Conservation (phyloP, 2,113 vertebrate genomes). For the Nettapus auritus region DNA sequence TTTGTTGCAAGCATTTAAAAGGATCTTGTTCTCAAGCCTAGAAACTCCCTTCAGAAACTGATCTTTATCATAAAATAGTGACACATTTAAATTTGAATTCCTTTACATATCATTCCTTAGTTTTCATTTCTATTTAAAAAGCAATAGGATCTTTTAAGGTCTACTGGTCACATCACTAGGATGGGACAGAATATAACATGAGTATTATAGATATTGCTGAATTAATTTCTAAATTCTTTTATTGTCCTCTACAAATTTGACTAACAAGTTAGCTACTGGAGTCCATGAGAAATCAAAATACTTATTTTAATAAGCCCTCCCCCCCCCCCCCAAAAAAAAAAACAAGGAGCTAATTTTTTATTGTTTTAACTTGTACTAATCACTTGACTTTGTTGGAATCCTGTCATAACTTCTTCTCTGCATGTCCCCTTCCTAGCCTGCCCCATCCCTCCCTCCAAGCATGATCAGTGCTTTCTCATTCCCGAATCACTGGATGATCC, state of each 20-base stretch:
- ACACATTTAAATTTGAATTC: not conserved
- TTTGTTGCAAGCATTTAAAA: not conserved
- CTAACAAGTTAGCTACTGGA: not conserved
- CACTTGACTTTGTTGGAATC: not conserved
- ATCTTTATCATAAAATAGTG: not conserved
- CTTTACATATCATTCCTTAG: not conserved
- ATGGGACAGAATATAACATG: not conserved
- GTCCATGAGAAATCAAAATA: not conserved
- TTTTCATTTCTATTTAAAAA: not conserved
- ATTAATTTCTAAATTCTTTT: not conserved
- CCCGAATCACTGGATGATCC: not conserved
- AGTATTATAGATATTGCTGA: not conserved
- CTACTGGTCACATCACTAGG: not conserved
- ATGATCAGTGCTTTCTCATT: not conserved
- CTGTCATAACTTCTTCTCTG: not conserved
- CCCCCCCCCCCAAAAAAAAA: not conserved
- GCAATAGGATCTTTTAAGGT: not conserved
- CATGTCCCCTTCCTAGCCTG: not conserved
- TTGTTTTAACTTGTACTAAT: not conserved
- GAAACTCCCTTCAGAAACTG: not conserved
- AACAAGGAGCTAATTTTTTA: not conserved
- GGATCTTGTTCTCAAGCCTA: not conserved
- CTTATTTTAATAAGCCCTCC: not conserved
- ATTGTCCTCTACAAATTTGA: not conserved
- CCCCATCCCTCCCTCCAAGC: not conserved